Evolutionary conservation across 2,113 vertebrate species (phyloP), one percentile per base, ranked within the genome.

Genomic region (Craseonycteris thonglongyai): DNA sequence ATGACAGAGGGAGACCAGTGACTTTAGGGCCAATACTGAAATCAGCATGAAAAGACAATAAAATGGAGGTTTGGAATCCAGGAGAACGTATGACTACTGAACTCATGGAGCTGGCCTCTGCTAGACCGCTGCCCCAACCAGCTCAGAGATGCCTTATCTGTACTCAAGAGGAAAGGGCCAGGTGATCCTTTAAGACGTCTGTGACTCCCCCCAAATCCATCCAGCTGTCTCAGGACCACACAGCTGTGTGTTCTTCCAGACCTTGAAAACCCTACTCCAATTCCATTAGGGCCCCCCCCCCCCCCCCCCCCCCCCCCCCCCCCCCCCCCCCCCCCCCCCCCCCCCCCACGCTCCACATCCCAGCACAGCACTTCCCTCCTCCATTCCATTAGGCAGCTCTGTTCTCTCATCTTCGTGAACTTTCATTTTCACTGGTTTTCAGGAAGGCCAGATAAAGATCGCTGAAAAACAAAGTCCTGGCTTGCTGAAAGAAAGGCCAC

Each of bases 351-450:
- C 12, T 28, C 12, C 61, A n/a, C n/a, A n/a, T n/a, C n/a, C n/a
- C n/a, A n/a, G n/a, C n/a, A n/a, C n/a, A n/a, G n/a, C 14, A 30
- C 5, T 35, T 87, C 80, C 45, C 58, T 59, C 80, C 89, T 54
- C 38, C 66, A 45, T 26, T 82, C 76, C 56, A 82, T 49, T 33
- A 90, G n/a, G 51, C 16, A n/a, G 26, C 10, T 63, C 38, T 81
- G 61, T 7, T 66, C 19, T 40, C 33, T 45, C 42, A 6, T 61
- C 42, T 79, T 33, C 14, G 28, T 47, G 56, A 76, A 85, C 61
- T 90, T 89, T 89, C 49, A 35, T 88, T 94, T 95, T 90, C 86
- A 61, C 71, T 79, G 30, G 21, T 87, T 95, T 93, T 76, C 72
- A 65, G 76, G 49, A 93, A 96, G 78, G 54, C 22, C 38, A 49